A percentile compares a stretch with the other conserved stretches of the same genome.
These are phyloP conservation scores for Paratilapia polleni DNA, from an alignment of 2,113 vertebrate species.

Conservation along the genomic window DNA sequence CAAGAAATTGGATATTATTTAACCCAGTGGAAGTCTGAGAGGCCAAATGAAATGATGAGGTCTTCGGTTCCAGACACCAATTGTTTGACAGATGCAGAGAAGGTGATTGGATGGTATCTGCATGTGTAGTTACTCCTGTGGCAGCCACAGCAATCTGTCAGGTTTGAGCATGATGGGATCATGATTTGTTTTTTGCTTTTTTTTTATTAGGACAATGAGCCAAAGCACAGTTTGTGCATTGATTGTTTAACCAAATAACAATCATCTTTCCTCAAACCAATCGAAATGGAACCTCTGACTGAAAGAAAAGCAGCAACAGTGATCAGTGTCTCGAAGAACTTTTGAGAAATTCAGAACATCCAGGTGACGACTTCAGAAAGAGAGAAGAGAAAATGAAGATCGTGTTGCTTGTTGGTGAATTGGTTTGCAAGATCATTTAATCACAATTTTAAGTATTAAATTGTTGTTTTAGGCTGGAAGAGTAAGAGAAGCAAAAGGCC, in stretches of 20 bases:
- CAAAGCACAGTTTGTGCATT: neutral
- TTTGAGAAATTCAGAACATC: neutral
- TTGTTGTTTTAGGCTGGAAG: neutral
- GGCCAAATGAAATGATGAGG: neutral
- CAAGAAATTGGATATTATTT: neutral
- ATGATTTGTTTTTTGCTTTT: neutral
- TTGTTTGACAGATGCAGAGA: neutral
- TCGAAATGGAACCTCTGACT: neutral
- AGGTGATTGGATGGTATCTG: neutral
- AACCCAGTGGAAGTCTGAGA: neutral
- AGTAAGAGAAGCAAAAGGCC: neutral
- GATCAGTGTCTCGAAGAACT: neutral
- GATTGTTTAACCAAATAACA: neutral
- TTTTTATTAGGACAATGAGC: neutral
- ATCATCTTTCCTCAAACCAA: neutral
- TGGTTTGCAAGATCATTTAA: neutral
- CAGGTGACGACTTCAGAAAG: neutral
- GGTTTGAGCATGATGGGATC: neutral
- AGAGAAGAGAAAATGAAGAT: neutral
- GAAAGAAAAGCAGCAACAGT: neutral
- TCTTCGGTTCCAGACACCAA: neutral
- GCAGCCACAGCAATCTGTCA: neutral
- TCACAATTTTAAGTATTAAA: neutral
- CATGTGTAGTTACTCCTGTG: neutral
- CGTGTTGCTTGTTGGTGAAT: neutral